Evolutionary conservation across 2,888 invertebrate species (phyloP), one percentile per base, ranked within the genome.

Genomic region (Pachliopta kotzebuea): DNA sequence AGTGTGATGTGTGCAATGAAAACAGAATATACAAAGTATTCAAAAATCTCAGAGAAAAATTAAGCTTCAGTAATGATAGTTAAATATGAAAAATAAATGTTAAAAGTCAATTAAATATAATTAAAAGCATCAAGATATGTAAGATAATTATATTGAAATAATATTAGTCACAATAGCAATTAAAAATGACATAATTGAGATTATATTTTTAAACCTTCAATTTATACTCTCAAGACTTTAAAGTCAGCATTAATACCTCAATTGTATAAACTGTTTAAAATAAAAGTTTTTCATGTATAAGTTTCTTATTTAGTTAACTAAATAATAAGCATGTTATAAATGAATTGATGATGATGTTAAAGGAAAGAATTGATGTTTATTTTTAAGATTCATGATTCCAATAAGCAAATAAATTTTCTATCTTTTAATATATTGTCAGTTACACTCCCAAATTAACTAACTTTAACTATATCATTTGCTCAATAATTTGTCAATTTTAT

Each of bases 1-100:
- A 82, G 61, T 85, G 86, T 77, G 78, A 86, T 72, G 78, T 77
- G 21, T 88, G 86, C 68, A 82, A 75, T 66, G 90, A 90, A 79
- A 83, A 69, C 74, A 80, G 81, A 74, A 85, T 91, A 70, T 89
- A 83, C 63, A 78, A 71, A 67, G 67, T 80, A 53, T 80, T 90
- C 66, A 87, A 79, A 72, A 81, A 78, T 72, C 76, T 90, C 62
- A 80, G 76, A 75, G 88, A 90, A 18, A 91, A 89, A 73, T 77
- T 89, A 65, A 81, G 76, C 70, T 79, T 79, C 70, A 80, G 82
- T 62, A 77, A 72, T 58, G 65, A 62, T 11, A 31, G 31, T 24
- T 60, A 56, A 59, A n/a, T 60, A 21, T 49, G 55, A 6, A 21
- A 31, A 55, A 49, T 50, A 56, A 29, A 14, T 14, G 37, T 53